Evolutionary conservation across 1,140 invertebrate species (phyloP), one percentile per base, ranked within the genome.

Genomic region (Diachasma alloeum): DNA sequence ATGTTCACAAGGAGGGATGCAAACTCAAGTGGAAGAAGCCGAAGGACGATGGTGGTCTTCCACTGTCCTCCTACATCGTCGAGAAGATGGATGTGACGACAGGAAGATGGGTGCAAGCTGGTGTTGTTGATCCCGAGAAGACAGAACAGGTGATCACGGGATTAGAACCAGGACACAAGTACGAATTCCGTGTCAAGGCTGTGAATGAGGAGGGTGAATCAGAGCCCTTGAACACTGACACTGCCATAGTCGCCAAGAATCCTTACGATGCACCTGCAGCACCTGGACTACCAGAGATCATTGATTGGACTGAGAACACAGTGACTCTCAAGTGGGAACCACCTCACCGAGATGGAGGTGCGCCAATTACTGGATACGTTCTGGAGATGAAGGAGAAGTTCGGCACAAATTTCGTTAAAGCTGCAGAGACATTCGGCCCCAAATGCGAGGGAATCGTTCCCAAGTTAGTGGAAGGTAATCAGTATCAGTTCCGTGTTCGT

Each of bases 161-260:
- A 48, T 91, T 99, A 13, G 95, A 97, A 89, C 96, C 96, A 66
- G 95, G 96, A 73, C 95, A 96, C 84, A 97, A 97, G 56, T 99
- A 98, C 85, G 94, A 98, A 80, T 99, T 99, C 92, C 92, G 98
- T 76, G 97, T 99, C 0, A 96, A 96, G 84, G 98, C 97, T 13
- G 92, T 97, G 0, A 99, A 99, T 89, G 97, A 98, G 82, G 97
- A 98, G 88, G 97, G 98, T 22, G 96, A 98, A 90, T 98, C 97
- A 0, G 96, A 97, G 84, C 96, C 97, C 11, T 87, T 99, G 15
- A 96, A 97, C 81, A 96, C 96, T 0, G 96, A 97, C 75, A 92
- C 93, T 73, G 91, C 95, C 0, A 95, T 96, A 74, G 85, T 96
- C 11, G 98, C 98, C 66, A 99, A 99, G 89, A 98, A 99, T 94